Conservation (phyloP, 2,888 invertebrate genomes). For the Ctenicera cuprea region DNA sequence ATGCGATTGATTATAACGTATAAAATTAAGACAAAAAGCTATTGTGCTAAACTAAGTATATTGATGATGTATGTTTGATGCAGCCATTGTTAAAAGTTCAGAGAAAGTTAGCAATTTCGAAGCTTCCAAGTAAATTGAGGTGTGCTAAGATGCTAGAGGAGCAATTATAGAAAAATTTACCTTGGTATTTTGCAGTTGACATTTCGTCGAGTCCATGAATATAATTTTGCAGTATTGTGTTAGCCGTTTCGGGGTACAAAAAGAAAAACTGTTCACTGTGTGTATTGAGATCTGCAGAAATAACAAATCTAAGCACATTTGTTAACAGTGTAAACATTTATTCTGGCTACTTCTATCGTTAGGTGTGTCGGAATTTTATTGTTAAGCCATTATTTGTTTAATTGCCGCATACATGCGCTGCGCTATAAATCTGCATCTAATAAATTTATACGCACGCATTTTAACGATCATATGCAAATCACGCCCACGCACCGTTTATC, state of each 20-base stretch:
- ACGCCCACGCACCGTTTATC: constrained; percentile 59
- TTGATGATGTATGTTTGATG: not conserved
- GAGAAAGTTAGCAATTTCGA: constrained; percentile 17
- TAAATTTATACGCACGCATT: constrained; percentile 48
- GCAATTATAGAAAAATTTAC: constrained; percentile 55
- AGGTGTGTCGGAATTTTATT: constrained; percentile 37
- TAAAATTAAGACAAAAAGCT: too few species aligned
- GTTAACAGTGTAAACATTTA: constrained; percentile 37
- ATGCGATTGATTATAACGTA: too few species aligned
- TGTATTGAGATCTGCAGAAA: constrained; percentile 51
- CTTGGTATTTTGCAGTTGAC: constrained; percentile 60
- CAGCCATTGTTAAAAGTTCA: constrained; percentile 1
- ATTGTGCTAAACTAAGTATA: constrained; percentile 10
- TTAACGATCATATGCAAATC: constrained; percentile 66
- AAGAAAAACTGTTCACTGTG: constrained; percentile 49
- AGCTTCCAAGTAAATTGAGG: constrained; percentile 9
- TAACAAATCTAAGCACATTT: constrained; percentile 50
- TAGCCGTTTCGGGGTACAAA: constrained; percentile 52
- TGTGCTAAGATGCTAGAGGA: constrained; percentile 8
- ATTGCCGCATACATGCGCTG: constrained; percentile 24
- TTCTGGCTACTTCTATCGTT: constrained; percentile 55
- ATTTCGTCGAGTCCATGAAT: constrained; percentile 63
- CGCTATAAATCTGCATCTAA: constrained; percentile 31
- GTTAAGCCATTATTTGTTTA: constrained; percentile 35
- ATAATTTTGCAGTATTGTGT: constrained; percentile 50